These are phyloP conservation scores for Gastracanthus pulcherrimus DNA, from an alignment of 2,888 invertebrate genomes.

Conservation along the genomic window DNA sequence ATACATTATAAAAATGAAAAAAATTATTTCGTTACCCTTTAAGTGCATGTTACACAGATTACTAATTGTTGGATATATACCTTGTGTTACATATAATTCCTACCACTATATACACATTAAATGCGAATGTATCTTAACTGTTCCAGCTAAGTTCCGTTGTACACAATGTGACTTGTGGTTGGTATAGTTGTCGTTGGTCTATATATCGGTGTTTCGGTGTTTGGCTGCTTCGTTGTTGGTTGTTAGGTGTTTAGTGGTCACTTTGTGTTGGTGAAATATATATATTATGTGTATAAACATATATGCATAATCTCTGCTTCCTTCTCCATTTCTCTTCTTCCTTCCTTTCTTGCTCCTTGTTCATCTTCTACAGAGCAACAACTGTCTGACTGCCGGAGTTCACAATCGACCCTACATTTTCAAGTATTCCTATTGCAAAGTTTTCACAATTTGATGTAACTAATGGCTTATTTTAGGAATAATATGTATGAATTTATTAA, in stretches of 20 bases:
- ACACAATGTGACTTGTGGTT: conserved; percentile 75
- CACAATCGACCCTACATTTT: neutral
- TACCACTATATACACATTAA: conserved; percentile 59
- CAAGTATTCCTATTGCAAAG: no score
- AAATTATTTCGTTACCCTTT: neutral
- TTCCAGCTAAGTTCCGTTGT: conserved; percentile 69
- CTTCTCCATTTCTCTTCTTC: neutral
- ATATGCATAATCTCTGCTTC: neutral
- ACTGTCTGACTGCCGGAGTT: neutral
- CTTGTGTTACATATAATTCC: conserved; percentile 38
- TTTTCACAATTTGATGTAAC: no score
- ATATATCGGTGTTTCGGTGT: conserved; percentile 76
- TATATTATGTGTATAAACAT: conserved; percentile 27
- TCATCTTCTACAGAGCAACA: neutral
- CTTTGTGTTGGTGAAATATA: conserved; percentile 70
- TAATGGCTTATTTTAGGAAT: no score
- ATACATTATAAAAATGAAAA: neutral
- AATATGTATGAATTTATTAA: no score
- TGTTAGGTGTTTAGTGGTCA: conserved; percentile 77
- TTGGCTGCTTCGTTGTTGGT: conserved; percentile 75
- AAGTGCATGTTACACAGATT: conserved; percentile 48
- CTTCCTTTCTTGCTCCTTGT: neutral
- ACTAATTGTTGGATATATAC: conserved; percentile 10
- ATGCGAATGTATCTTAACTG: conserved; percentile 72
- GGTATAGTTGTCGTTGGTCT: conserved; percentile 75